Base-by-base conservation (phyloP, 1,140 invertebrate genomes). In the Harlomillsia oculata region DNA sequence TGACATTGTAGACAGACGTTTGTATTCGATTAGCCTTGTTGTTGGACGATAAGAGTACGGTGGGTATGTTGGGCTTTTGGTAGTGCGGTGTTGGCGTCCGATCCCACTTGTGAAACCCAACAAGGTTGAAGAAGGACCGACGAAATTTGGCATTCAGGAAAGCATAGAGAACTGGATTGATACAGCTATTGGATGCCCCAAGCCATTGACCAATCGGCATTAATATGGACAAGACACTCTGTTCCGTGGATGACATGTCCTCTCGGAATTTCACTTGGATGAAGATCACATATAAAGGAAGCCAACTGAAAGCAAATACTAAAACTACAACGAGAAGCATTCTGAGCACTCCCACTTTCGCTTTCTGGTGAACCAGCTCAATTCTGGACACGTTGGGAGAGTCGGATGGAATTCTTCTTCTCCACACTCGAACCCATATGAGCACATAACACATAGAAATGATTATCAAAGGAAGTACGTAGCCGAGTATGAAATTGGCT, bases 101-200 rank as follows among this genome's bases (percentile, higher is more conserved):
- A n/a, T 28, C 40, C 44, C 44, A 50, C 34, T 52, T 36, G 14
- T 48, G 5, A 11, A 37, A 45, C 3, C 51, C n/a, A 14, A 62
- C 16, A 1, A 62, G 44, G 2, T 21, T 56, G 5, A 28, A 34
- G 68, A 83, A 83, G 3, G 80, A 80, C 40, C 75, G 73, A 18
- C 81, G 69, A 65, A 82, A 83, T 65, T 82, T 82, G 25, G 76
- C 73, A 63, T 81, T 81, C 69, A 82, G 81, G 63, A 78, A 80
- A 25, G 79, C 79, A 69, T 84, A 84, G 13, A 84, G 74, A 2
- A 84, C 64, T 0, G 76, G 69, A 55, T 76, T 75, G 21, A 77
- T 69, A 56, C 72, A 70, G 5, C 72, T 72, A 63, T 75, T 69
- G 36, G 78, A 76, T 2, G 78, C 71, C 0, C 78, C 80, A 2